Base-by-base conservation (phyloP, 2,113 vertebrate genomes). In the Notarius lentiginosus region DNA sequence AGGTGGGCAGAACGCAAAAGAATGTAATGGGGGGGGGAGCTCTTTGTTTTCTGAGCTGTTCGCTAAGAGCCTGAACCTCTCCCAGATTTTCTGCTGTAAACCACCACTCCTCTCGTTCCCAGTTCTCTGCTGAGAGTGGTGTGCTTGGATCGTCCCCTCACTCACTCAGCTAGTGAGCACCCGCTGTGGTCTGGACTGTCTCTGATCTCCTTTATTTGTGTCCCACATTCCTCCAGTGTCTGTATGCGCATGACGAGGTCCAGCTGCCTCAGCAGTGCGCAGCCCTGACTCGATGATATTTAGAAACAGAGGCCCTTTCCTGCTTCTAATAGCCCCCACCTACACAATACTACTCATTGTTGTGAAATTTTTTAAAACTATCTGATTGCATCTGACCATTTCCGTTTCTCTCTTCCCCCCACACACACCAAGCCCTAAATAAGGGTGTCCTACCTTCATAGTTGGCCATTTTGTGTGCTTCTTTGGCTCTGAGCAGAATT, bases 321-420 rank as follows among this genome's bases (percentile, higher is more conserved):
- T 76, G 0, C 81, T 87, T 66, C 14, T 79, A 79, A 41, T 20
- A 55, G 51, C 34, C 56, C 56, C 81, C 22, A 8, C 41, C 5
- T 81, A 76, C 76, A 89, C 86, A 90, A 90, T 88, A 63, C 88
- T 41, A 80, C 84, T 76, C 84, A 84, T 89, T 89, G 86, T 90
- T 75, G 66, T 30, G 2, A 41, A 76, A 56, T 55, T 85, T 55
- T 55, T 79, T 73, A 68, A 89, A 86, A 72, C 58, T 53, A 66
- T 86, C 65, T 55, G 22, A 17, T 41, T 41, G 41, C 41, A 41
- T 41, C 30, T 58, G 61, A 77, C 47, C 70, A 30, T 18, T 22
- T 79, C 63, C 66, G 12, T 68, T 84, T 86, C 82, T 20, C 65
- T 41, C 61, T 82, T 20, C 7, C 34, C 18, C 27, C 15, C 22